Base-by-base conservation (phyloP, 2,888 invertebrate species). In the Coremacera marginata region DNA sequence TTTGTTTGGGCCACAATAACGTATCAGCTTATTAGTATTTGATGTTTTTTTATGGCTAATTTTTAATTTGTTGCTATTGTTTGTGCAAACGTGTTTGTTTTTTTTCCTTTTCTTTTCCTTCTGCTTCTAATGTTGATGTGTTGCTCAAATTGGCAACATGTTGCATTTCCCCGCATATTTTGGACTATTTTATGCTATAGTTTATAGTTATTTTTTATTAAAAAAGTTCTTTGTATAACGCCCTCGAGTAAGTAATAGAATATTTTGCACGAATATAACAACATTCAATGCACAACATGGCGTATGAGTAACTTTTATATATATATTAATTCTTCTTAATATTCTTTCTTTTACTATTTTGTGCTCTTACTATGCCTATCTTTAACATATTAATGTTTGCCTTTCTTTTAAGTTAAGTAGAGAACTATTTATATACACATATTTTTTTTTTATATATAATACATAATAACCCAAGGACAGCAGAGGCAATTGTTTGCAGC, bases 41-140 rank as follows among this genome's bases (percentile, higher is more conserved):
- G 51, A 11, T 5, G 4, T 37, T 0, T 7, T 62, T 73, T 16
- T 27, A 27, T 62, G 49, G 75, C 57, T 77, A 65, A 44, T 77
- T 44, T 52, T 27, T 67, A 37, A 67, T 67, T 67, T 67, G 67
- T 67, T 34, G 34, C 65, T 63, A 22, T 63, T 67, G 67, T 67
- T 67, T 16, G n/a, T 16, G 55, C 55, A 8, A 60, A 25, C 19
- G 22, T 60, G 22, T 22, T 8, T 68, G 4, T 34, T 27, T 22
- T 8, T 68, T 11, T 34, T 27, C 14, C 22, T 9, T 34, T 67
- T 67, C 7, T 44, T 37, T 8, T 34, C n/a, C 8, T 65, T 65
- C 19, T 63, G 19, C n/a, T 5, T 37, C 9, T 37, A 44, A 44
- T 37, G 14, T 67, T 67, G 34, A 37, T 8, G 44, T 5, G n/a